Evolutionary conservation across 2,888 invertebrate genomes (phyloP), one percentile per base, ranked within the genome.

Genomic region (Lordiphosa fenestrarum): DNA sequence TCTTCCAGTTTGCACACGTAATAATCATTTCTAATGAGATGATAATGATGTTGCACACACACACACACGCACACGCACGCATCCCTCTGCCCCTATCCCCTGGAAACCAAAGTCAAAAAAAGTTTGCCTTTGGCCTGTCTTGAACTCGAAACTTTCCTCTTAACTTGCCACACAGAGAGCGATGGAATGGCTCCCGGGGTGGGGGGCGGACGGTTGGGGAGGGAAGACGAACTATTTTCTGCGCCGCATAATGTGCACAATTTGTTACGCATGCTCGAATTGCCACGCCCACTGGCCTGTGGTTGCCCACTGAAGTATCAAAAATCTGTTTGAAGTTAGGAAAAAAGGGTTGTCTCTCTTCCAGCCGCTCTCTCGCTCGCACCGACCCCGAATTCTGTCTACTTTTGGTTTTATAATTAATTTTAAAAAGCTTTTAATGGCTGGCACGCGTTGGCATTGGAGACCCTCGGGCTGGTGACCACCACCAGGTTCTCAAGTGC

Each of bases 371-470:
- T 36, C 9, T 57, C 51, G 46, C 77, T 64, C 66, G 74, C 74
- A 73, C 59, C 47, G 59, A 62, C 25, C 55, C 25, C 55, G 68
- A 62, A 55, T 49, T 65, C 66, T 69, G 65, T 65, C 81, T 72
- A 83, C 69, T 80, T 80, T 76, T 60, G 81, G 84, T 66, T 80
- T 77, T 76, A 80, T 77, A 77, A 77, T 77, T 77, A 77, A 77
- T 77, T 77, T 76, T 69, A 73, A 77, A 77, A 83, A 69, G 76
- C 76, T 83, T 76, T 76, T 83, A 76, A 76, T 83, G 81, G 76
- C 84, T 72, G 69, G 63, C 19, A 19, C 19, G 19, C 3, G 19
- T 19, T 19, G 23, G 23, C 23, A 4, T 1, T 5, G 23, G 23
- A 4, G 23, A 23, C 23, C 5, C 5, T 5, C 4, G 67, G 73